These are phyloP conservation scores for Thamnophis sirtalis DNA, from an alignment of 2,113 vertebrate genomes.

Conservation along the genomic window DNA sequence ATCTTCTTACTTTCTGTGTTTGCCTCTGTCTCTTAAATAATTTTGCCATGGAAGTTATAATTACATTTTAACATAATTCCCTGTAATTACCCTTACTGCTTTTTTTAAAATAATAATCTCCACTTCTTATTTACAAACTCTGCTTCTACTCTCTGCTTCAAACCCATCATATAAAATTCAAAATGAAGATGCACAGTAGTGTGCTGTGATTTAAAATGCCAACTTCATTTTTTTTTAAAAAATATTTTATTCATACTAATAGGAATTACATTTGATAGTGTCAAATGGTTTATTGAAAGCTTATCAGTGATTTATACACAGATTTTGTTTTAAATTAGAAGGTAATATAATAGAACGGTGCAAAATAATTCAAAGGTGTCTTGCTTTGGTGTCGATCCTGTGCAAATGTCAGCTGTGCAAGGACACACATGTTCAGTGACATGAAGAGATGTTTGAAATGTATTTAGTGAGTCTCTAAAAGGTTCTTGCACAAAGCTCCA, in stretches of 20 bases:
- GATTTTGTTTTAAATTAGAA: neutral
- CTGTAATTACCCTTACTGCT: conserved; percentile 24
- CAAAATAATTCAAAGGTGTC: neutral
- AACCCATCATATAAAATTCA: neutral
- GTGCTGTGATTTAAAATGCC: neutral
- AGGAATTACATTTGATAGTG: neutral
- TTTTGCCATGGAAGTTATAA: conserved; percentile 27
- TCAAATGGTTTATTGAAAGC: neutral
- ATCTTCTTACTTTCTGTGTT: conserved; percentile 25
- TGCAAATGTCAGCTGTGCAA: neutral
- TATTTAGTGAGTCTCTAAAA: neutral
- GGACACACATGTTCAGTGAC: neutral
- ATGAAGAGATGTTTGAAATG: neutral
- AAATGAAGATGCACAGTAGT: neutral
- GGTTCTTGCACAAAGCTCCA: neutral
- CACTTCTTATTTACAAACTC: conserved; percentile 9
- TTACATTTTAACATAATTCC: conserved; percentile 29
- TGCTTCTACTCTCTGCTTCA: neutral
- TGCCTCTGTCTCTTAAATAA: conserved; percentile 24
- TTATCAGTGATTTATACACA: neutral
- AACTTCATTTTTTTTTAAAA: neutral
- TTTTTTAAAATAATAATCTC: conserved; percentile 11
- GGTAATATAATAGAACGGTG: neutral
- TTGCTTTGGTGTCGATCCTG: neutral
- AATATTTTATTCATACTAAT: neutral